These are phyloP conservation scores for Phortica okadai DNA, from an alignment of 2,888 invertebrate genomes.

Conservation along the genomic window DNA sequence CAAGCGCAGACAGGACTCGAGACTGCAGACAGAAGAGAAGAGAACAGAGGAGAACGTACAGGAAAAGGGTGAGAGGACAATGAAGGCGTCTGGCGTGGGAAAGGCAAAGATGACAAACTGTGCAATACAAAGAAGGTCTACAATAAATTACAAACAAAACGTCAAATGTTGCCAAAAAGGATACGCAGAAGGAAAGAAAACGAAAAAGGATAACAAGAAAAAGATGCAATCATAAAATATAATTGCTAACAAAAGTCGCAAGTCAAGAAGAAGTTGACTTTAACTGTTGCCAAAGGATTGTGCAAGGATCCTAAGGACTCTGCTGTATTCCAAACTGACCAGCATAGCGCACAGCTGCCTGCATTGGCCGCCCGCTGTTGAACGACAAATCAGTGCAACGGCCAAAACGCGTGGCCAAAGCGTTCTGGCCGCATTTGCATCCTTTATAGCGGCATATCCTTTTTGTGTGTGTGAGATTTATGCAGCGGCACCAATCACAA, in stretches of 20 bases:
- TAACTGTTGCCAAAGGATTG: conserved; percentile 14
- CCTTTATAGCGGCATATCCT: conserved; percentile 44
- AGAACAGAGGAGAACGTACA: neutral
- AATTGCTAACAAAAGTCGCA: conserved; percentile 47
- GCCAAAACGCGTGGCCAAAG: neutral
- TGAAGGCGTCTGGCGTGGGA: conserved; percentile 25
- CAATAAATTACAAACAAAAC: conserved; percentile 29
- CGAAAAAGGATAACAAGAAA: neutral
- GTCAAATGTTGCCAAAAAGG: neutral
- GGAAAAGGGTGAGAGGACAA: conserved; percentile 29
- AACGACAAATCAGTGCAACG: neutral
- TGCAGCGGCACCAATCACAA: conserved; percentile 44
- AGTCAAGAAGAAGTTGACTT: neutral
- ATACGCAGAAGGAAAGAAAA: neutral
- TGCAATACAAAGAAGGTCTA: conserved; percentile 15
- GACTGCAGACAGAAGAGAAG: neutral
- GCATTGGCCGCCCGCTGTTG: conserved; percentile 9
- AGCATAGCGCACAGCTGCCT: conserved; percentile 12
- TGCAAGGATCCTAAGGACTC: neutral
- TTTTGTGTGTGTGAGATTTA: conserved; percentile 51
- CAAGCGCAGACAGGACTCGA: neutral
- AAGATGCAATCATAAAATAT: neutral
- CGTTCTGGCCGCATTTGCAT: conserved; percentile 6
- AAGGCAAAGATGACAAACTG: conserved; percentile 13
- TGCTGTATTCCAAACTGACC: neutral